phyloP scores from a whole-genome alignment of 2,797 vertebrate species.

The Lagorchestes hirsutus region DNA sequence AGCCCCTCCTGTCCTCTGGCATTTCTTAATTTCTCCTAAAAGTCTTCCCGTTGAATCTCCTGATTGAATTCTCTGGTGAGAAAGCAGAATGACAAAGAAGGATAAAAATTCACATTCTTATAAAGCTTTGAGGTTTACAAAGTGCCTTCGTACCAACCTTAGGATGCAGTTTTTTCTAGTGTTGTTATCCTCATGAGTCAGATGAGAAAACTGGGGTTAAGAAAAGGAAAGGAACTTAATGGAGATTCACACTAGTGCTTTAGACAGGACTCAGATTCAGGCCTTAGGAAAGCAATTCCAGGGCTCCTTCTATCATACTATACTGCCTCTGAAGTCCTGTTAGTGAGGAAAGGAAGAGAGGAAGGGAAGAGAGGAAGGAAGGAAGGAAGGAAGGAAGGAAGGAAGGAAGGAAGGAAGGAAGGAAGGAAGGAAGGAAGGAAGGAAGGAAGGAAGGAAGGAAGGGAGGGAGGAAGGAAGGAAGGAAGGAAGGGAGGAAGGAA shows the following conservation, averaged over 20 bases:
- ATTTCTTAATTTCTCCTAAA: neutral
- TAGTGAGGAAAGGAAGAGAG: neutral
- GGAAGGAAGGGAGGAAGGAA: neutral
- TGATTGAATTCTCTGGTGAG: neutral
- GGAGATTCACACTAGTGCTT: neutral
- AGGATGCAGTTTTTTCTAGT: neutral
- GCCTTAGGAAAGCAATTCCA: neutral
- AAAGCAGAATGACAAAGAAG: neutral
- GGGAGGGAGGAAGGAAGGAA: no score
- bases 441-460: neutral
- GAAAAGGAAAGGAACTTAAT: neutral
- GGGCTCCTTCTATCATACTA: neutral
- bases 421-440: neutral
- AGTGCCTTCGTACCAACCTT: neutral
- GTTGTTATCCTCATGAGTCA: neutral
- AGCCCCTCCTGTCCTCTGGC: neutral
- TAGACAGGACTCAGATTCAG: neutral
- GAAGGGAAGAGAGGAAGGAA: no score
- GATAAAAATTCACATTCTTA: neutral
- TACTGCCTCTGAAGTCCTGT: neutral
- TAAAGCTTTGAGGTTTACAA: neutral
- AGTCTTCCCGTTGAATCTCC: neutral
- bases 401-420: rapidly evolving
- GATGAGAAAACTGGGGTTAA: neutral
- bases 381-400: neutral